phyloP scores from a whole-genome alignment of 1,140 invertebrate genomes.

The roundworm (Caenorhabditis elegans) region WBcel235 BX284602.5:10398001-10398500 shows the following conservation, averaged over 20 bases:
- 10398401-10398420: background rate
- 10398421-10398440: background rate
- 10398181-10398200: background rate
- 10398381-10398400: conserved; percentile 10
- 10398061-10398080: no score
- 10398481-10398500: background rate
- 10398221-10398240: background rate
- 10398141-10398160: background rate
- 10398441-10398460: background rate
- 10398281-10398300: conserved; percentile 13
- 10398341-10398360: background rate
- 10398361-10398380: conserved; percentile 17
- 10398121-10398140: background rate
- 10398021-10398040: no score
- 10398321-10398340: background rate
- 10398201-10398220: background rate
- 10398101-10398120: no score
- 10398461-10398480: background rate
- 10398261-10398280: background rate
- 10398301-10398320: conserved; percentile 23
- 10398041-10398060: no score
- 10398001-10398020: no score
- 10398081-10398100: no score
- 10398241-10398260: no score
- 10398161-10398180: background rate